Base-by-base conservation (phyloP, 23 tunicate genomes). In the Aplidium turbinatum region DNA sequence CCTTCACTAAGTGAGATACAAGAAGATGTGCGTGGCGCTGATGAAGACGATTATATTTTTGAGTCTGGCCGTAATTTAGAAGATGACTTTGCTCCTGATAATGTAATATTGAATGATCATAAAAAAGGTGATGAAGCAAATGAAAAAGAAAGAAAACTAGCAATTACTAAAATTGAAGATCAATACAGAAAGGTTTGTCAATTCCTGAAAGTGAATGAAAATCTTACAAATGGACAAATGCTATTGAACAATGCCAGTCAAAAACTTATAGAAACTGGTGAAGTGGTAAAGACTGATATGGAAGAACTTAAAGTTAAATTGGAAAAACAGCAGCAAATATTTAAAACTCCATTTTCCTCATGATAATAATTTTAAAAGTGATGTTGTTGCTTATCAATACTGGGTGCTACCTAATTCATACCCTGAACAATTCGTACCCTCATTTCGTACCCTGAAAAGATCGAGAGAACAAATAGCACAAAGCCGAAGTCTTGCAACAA, bases 21-120 rank as follows among this genome's bases (percentile, higher is more conserved):
- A 25, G 58, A 4, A 11, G 76, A 70, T 47, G 26, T 70, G 9
- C 35, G 25, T 25, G 19, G 19, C 19, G 58, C 76, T 23, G 35
- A 46, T 18, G 38, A 47, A 5, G 58, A 70, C 26, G 76, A 70
- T 47, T 47, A 9, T 31, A 58, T 70, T 5, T 70, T 70, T 28
- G 24, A 35, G 2, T 70, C 76, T 1, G 72, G 72, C 24, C 26
- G n/a, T 11, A 35, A n/a, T 3, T 11, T 65, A 36, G 72, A 38
- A 7, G 72, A 65, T 11, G 21, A 5, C 4, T 27, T 36, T 6
- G 9, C 7, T 60, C 29, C 9, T 6, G 3, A 6, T 9, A 20
- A 4, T 6, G 6, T 30, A 5, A 4, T 27, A 65, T 3, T n/a
- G 5, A 65, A 4, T 18, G 67, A 60, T 9, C 29, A 28, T 4